Evolutionary conservation across 2,888 invertebrate species (phyloP).

Genomic region (Nasonovia ribisnigri): DNA sequence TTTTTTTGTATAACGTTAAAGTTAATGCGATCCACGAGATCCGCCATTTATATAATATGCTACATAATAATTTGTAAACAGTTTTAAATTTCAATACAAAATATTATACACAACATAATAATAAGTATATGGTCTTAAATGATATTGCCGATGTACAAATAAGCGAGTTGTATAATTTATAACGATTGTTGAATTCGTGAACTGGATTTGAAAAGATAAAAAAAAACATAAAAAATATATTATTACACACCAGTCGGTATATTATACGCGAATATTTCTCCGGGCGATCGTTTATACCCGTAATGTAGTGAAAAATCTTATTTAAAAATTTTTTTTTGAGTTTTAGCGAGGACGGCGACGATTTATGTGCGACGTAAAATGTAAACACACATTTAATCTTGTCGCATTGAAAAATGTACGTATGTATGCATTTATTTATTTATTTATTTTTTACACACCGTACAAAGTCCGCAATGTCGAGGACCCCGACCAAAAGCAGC

Average conservation of each 20-base stretch:
- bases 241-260: neutral
- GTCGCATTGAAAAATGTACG: neutral
- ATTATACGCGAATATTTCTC: neutral
- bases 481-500: neutral
- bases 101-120: neutral
- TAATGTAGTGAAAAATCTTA: neutral
- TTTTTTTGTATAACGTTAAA: neutral
- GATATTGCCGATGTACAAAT: neutral
- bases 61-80: neutral
- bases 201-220: neutral
- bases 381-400: neutral
- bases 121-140: neutral
- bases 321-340: neutral
- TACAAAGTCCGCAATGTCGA: neutral
- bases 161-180: neutral
- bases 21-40: neutral
- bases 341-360: neutral
- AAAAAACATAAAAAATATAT: neutral
- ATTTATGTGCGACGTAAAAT: constrained; percentile 11
- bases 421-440: neutral
- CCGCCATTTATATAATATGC: neutral
- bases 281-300: neutral
- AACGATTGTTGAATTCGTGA: neutral
- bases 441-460: neutral
- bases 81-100: neutral